phyloP scores from a whole-genome alignment of 2,888 invertebrate genomes.

The Candidula unifasciata region DNA sequence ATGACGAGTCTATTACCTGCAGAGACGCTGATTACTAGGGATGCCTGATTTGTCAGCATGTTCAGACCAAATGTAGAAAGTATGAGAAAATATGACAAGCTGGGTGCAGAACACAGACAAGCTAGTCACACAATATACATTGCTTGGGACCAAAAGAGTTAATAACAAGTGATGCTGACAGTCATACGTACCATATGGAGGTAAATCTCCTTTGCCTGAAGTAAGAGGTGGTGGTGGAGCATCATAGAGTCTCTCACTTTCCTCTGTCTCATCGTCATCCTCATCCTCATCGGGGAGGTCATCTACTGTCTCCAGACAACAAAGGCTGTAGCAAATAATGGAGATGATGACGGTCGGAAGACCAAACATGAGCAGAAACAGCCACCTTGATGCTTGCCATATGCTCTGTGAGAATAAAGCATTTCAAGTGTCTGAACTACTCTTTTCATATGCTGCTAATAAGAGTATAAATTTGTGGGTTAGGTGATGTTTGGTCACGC shows the following conservation, averaged over 20 bases:
- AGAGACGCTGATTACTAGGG: too few species aligned
- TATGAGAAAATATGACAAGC: neutral
- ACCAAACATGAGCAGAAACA: constrained; percentile 95
- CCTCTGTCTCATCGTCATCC: constrained; percentile 41
- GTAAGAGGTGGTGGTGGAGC: constrained; percentile 27
- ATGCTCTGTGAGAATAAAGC: constrained; percentile 66
- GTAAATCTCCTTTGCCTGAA: constrained; percentile 16
- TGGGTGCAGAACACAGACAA: neutral
- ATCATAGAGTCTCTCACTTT: constrained; percentile 33
- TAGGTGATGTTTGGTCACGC: too few species aligned
- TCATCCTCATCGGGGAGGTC: constrained; percentile 83
- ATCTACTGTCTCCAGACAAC: constrained; percentile 96
- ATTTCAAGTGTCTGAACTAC: too few species aligned
- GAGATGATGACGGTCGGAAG: constrained; percentile 94
- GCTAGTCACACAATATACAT: too few species aligned
- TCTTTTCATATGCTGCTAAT: too few species aligned
- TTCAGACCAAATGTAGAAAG: too few species aligned
- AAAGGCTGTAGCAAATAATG: constrained; percentile 95
- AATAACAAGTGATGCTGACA: neutral
- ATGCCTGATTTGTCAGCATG: too few species aligned
- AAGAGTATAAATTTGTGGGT: too few species aligned
- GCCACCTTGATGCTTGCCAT: constrained; percentile 83
- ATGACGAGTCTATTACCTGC: too few species aligned
- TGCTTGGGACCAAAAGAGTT: too few species aligned
- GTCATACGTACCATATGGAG: constrained; percentile 31